These are phyloP conservation scores for Polypterus senegalus DNA, from an alignment of 2,113 vertebrate species.

Conservation along the genomic window DNA sequence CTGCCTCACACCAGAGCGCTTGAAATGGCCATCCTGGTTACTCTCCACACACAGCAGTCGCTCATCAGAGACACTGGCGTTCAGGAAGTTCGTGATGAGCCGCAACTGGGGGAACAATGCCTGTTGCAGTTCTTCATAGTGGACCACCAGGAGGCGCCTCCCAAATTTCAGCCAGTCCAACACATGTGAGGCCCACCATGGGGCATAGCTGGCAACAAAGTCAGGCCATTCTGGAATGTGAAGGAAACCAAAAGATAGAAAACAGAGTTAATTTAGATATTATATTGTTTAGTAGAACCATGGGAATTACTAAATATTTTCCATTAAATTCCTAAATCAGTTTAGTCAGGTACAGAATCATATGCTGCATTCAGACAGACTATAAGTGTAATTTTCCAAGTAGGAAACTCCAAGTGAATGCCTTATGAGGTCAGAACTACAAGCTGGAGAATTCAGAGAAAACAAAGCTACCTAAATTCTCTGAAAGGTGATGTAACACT, in stretches of 20 bases:
- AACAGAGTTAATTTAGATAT: neutral
- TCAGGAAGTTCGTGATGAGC: constrained; percentile 63
- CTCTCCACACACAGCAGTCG: constrained; percentile 67
- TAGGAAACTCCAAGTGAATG: no score
- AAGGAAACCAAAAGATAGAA: neutral
- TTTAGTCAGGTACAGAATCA: no score
- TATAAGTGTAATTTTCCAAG: no score
- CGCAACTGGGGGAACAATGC: constrained; percentile 56
- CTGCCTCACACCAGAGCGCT: constrained; percentile 45
- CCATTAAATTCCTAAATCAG: no score
- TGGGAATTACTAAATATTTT: no score
- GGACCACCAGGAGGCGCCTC: constrained; percentile 56
- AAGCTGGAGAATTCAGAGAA: no score
- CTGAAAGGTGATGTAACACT: no score
- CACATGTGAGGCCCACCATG: constrained; percentile 77
- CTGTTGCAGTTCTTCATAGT: constrained; percentile 63
- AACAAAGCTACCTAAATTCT: no score
- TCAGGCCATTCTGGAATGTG: constrained; percentile 64
- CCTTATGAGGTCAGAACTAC: no score
- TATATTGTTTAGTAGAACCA: no score
- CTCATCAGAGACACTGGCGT: constrained; percentile 53
- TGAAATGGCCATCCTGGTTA: constrained; percentile 74
- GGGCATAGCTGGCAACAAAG: constrained; percentile 68
- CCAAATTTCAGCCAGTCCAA: constrained; percentile 71
- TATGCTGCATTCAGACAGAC: no score